Percentiles rank a stretch among this genome's conserved stretches.
Evolutionary conservation across 2,888 invertebrate species (phyloP).

Genomic region (Griposia aprilina): DNA sequence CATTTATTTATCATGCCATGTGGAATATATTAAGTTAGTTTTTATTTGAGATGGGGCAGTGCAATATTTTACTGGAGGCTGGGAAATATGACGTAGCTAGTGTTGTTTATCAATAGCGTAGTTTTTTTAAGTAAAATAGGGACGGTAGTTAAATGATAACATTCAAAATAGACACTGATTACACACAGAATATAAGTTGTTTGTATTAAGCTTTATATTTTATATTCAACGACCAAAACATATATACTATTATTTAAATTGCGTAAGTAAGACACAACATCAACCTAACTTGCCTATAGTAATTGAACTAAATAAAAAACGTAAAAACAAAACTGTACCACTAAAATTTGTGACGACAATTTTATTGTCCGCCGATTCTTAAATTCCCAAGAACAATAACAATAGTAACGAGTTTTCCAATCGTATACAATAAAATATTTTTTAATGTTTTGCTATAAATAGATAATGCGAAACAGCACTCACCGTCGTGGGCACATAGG

Average conservation of each 20-base stretch:
- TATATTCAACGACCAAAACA: not conserved
- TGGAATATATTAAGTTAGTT: not conserved
- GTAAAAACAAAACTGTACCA: not conserved
- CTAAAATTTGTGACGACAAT: not conserved
- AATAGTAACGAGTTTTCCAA: not conserved
- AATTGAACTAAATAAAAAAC: not conserved
- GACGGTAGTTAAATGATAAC: not conserved
- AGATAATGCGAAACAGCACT: slow-evolving; percentile 65
- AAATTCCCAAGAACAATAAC: slow-evolving; percentile 21
- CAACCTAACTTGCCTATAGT: not conserved
- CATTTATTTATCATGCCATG: too few species aligned
- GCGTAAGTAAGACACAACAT: too few species aligned
- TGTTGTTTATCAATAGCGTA: not conserved
- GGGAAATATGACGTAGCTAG: not conserved
- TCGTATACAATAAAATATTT: slow-evolving; percentile 16
- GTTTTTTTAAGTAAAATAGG: not conserved
- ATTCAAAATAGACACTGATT: not conserved
- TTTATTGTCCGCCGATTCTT: not conserved
- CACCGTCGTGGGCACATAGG: slow-evolving; percentile 95
- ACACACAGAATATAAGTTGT: too few species aligned
- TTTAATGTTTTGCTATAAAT: slow-evolving; percentile 32
- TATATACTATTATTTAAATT: not conserved
- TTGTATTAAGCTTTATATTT: not conserved
- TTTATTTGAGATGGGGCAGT: not conserved
- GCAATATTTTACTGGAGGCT: not conserved